Percentiles rank a stretch among this genome's conserved stretches.
These are phyloP conservation scores for Syrista parreyssii DNA, from an alignment of 2,888 invertebrate species.

Conservation along the genomic window DNA sequence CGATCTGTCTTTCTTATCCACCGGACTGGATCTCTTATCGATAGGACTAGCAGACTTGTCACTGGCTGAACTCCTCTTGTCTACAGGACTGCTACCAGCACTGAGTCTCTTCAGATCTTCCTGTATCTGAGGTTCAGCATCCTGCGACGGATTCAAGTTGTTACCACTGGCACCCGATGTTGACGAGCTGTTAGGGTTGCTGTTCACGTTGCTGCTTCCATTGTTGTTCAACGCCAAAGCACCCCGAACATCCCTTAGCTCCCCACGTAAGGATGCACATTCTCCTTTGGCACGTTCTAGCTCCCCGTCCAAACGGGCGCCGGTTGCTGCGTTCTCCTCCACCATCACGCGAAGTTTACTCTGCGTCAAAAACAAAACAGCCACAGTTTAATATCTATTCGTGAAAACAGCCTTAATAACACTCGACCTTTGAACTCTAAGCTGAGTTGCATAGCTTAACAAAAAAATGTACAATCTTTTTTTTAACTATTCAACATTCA, in stretches of 20 bases:
- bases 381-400: not conserved
- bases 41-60: conserved; percentile 67
- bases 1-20: conserved; percentile 54
- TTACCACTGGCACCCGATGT: conserved; percentile 39
- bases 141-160: conserved; percentile 32
- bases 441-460: not conserved
- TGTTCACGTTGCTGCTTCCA: conserved; percentile 37
- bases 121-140: conserved; percentile 35
- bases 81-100: conserved; percentile 59
- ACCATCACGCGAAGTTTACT: conserved; percentile 89
- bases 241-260: conserved; percentile 69
- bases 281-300: conserved; percentile 76
- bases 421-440: not conserved
- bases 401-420: not conserved
- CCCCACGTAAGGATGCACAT: conserved; percentile 69
- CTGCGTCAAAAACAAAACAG: conserved; percentile 61
- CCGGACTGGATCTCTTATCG: conserved; percentile 62
- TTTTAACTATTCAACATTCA: not conserved
- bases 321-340: conserved; percentile 79
- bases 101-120: conserved; percentile 55
- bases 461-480: not conserved
- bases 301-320: conserved; percentile 70
- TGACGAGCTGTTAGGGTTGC: conserved; percentile 39
- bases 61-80: conserved; percentile 60
- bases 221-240: conserved; percentile 56